Evolutionary conservation across 2,113 vertebrate genomes (phyloP).

Genomic region (Triplophysa siluroides): DNA sequence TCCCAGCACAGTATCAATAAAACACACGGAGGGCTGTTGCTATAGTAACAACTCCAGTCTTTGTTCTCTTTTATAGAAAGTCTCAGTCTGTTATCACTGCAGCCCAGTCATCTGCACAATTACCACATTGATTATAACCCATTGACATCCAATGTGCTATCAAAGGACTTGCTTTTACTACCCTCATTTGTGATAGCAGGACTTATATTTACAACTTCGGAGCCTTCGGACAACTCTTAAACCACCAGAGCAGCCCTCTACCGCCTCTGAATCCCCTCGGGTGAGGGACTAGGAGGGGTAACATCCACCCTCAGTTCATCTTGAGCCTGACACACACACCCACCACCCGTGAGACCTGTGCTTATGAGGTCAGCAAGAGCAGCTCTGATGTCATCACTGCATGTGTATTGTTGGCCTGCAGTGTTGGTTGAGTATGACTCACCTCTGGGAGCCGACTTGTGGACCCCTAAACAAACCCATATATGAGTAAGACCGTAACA

Average conservation of each 20-base stretch:
- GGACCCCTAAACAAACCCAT: neutral
- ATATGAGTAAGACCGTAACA: neutral
- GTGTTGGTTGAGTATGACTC: conserved; percentile 18
- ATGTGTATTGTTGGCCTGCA: conserved; percentile 38
- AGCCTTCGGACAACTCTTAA: neutral
- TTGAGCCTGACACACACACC: neutral
- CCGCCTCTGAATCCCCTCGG: neutral
- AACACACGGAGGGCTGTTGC: conserved; percentile 5
- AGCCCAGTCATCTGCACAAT: conserved; percentile 12
- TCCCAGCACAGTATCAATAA: neutral
- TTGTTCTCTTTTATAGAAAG: neutral
- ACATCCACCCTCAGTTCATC: conserved; percentile 3
- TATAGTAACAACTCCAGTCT: conserved; percentile 11
- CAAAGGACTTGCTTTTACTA: neutral
- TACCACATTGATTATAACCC: conserved; percentile 25
- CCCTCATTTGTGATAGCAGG: neutral
- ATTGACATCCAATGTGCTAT: conserved; percentile 12
- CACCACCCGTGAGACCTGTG: conserved; percentile 9
- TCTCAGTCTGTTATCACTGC: conserved; percentile 5
- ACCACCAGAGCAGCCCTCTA: neutral
- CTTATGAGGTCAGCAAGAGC: conserved; percentile 43
- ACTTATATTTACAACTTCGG: neutral
- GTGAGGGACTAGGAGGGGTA: neutral
- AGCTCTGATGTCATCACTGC: conserved; percentile 47
- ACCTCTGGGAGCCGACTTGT: neutral